A percentile compares a stretch with the other conserved stretches of the same genome.
Evolutionary conservation across 1,140 invertebrate genomes (phyloP).

Genomic region (Muscidifurax raptorellus): DNA sequence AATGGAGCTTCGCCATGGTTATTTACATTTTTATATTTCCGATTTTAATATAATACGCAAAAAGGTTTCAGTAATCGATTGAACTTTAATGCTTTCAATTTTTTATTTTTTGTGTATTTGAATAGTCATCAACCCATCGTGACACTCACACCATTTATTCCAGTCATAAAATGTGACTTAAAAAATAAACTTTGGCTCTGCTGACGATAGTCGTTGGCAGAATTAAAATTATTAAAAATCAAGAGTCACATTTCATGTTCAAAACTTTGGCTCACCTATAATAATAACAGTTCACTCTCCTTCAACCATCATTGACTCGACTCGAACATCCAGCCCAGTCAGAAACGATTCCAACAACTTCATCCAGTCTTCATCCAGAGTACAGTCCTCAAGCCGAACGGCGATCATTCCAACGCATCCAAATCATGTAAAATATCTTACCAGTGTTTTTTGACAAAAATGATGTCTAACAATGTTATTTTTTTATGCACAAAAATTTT

Average conservation of each 20-base stretch:
- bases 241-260: constrained; percentile 45
- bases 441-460: constrained; percentile 5
- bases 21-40: background rate
- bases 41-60: constrained; percentile 4
- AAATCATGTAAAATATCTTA: constrained; percentile 25
- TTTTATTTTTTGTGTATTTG: constrained; percentile 18
- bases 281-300: constrained; percentile 36
- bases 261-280: constrained; percentile 44
- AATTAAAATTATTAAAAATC: background rate
- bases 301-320: constrained; percentile 13
- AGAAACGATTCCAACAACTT: constrained; percentile 41
- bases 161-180: constrained; percentile 34
- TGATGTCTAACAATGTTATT: background rate
- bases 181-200: background rate
- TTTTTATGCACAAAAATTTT: too few species aligned
- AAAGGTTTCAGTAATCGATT: background rate
- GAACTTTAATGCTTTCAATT: constrained; percentile 1
- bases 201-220: background rate
- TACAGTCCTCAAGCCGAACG: constrained; percentile 35
- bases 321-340: constrained; percentile 35
- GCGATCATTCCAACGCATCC: constrained; percentile 32
- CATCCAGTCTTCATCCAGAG: constrained; percentile 44
- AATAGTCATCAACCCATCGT: constrained; percentile 9
- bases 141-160: constrained; percentile 42
- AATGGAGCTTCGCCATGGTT: background rate